Conservation (phyloP, 1,140 invertebrate genomes). For the Batillaria attramentaria region DNA sequence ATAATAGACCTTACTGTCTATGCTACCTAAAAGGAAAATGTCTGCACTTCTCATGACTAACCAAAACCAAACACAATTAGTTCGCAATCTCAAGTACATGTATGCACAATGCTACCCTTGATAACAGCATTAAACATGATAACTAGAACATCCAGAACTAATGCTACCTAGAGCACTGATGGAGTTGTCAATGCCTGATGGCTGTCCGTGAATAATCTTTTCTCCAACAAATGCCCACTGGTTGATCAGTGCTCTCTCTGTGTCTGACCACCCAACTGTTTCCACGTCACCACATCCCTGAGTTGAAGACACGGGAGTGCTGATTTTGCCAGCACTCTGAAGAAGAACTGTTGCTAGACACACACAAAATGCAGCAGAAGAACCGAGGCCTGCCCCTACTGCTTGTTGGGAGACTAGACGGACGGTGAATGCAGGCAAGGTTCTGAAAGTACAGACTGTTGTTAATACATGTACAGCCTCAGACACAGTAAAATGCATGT, state of each 20-base stretch:
- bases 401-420: conserved; percentile 80
- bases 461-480: background rate
- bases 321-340: conserved; percentile 45
- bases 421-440: conserved; percentile 69
- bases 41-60: too few relatives aligned
- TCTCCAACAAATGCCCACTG: conserved; percentile 88
- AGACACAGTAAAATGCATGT: background rate
- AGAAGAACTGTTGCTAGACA: conserved; percentile 83
- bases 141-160: too few relatives aligned
- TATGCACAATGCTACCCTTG: too few relatives aligned
- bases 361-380: conserved; percentile 93
- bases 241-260: conserved; percentile 78
- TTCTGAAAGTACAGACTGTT: conserved; percentile 43
- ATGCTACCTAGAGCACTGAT: conserved; percentile 84
- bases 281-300: background rate
- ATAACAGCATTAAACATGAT: too few relatives aligned
- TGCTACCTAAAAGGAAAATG: too few relatives aligned
- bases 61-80: too few relatives aligned
- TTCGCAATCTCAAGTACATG: too few relatives aligned
- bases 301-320: background rate
- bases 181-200: conserved; percentile 95
- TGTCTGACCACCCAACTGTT: conserved; percentile 53
- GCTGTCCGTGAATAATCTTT: conserved; percentile 89
- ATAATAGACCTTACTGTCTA: too few relatives aligned
- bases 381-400: conserved; percentile 87